Percentiles rank a stretch among this genome's conserved stretches.
phyloP scores from a whole-genome alignment of 2,113 vertebrate genomes.

The Spheniscus mendiculus region DNA sequence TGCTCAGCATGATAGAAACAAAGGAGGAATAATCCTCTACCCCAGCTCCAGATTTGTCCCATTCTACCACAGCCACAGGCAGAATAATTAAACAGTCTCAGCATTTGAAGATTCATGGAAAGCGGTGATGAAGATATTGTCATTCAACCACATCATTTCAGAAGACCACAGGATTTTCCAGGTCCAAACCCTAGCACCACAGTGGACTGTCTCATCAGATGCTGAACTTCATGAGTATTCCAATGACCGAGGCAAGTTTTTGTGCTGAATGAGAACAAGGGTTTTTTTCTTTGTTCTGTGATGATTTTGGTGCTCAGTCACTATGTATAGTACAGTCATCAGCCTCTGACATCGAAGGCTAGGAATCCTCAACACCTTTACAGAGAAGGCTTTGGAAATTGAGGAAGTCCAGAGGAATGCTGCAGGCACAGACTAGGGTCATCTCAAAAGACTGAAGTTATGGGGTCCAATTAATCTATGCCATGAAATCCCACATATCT shows the following conservation, averaged over 20 bases:
- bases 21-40: not conserved
- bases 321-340: not conserved
- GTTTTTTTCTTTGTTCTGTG: not conserved
- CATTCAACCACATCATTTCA: not conserved
- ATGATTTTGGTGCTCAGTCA: not conserved
- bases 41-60: not conserved
- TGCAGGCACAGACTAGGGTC: not conserved
- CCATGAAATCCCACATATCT: not conserved
- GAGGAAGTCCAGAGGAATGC: not conserved
- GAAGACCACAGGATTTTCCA: not conserved
- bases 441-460: not conserved
- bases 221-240: not conserved
- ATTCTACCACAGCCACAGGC: not conserved
- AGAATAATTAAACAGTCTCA: not conserved
- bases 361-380: not conserved
- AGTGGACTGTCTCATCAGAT: not conserved
- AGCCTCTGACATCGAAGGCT: not conserved
- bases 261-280: not conserved
- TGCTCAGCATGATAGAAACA: not conserved
- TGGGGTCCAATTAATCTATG: not conserved
- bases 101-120: not conserved
- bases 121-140: not conserved
- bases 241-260: not conserved
- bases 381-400: not conserved
- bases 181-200: not conserved